Base-by-base conservation (phyloP, 2,113 vertebrate genomes). In the Pelodiscus sinensis region DNA sequence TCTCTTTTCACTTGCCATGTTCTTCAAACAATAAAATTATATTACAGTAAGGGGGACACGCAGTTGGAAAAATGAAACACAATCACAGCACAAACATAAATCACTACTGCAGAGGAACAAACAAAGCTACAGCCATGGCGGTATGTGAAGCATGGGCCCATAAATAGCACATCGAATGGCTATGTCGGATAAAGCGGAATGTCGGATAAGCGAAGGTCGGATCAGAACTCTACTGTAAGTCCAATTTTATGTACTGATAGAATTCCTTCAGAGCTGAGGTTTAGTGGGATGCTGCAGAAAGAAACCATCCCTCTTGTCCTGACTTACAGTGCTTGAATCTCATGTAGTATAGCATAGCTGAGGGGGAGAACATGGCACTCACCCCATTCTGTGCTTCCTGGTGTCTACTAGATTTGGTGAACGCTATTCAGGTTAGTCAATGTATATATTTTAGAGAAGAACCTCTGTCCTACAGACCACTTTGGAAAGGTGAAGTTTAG, bases 401-500 rank as follows among this genome's bases (percentile, higher is more conserved):
- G 38, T 75, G 38, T 75, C 71, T 44, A 14, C 22, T 19, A 75
- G 71, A 44, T 44, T 75, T 77, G 73, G 38, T 50, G 25, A 50
- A 50, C 50, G 22, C 38, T 50, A 13, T 38, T 77, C 38, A 77
- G 14, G 54, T 15, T 5, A 57, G 5, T 44, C 44, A 14, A 44
- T 5, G 9, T 9, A 3, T 25, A 9, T 35, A 15, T 51, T 9
- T 35, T 8, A 35, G 58, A 35, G 27, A 65, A 44, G 50, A 50
- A 38, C 11, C 56, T 18, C 4, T 19, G 56, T 50, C 35, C 44
- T 38, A 73, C 81, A 29, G 80, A 24, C 38, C 85, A 1, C 60
- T n/a, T 44, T 6, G n/a, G 10, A 2, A 0, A 38, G 1, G 14
- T 24, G 85, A 22, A 50, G 56, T 50, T 15, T 1, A 27, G 38